Base-by-base conservation (phyloP, 2,113 vertebrate genomes). In the Agapornis roseicollis region DNA sequence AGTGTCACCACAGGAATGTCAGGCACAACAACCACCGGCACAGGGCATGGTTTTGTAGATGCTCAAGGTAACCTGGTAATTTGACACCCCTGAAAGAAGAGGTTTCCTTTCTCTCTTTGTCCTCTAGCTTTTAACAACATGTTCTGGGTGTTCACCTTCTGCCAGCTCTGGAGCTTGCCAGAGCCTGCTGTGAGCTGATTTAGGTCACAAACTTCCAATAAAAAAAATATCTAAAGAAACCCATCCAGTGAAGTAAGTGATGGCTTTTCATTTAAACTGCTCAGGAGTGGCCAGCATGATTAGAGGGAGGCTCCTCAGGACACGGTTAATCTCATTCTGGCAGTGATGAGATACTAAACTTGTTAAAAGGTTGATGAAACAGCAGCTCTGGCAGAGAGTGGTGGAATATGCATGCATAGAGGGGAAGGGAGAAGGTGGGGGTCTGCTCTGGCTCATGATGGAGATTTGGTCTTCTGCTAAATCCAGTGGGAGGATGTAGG, bases 381-480 rank as follows among this genome's bases (percentile, higher is more conserved):
- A 1, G 50, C 56, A 72, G 65, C 28, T 53, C 46, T 33, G 64
- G 44, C 61, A 20, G 52, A 29, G 20, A 33, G 9, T 2, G 1
- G 37, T 22, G 39, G 31, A 33, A 53, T 29, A n/a, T 15, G 27
- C 24, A 37, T 41, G 15, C 15, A 6, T 13, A 3, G 44, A 16
- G 31, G 25, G 17, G 55, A 37, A 52, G 25, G 17, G 16, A 25
- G 23, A 42, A 78, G 35, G 53, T 60, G 37, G 27, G 41, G 33
- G 13, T 13, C 37, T 50, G 53, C 31, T 86, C 44, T 42, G 1
- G 1, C 12, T 52, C 35, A 20, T 0, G 1, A 24, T 10, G 47
- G 35, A 49, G 50, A 33, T 28, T 14, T 35, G 25, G 35, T 27
- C 15, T 19, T 55, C 47, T 1, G 1, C 29, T 35, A 17, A 33